A percentile compares a stretch with the other conserved stretches of the same genome.
These are phyloP conservation scores for Felis chaus DNA, from an alignment of 2,113 vertebrate species.

Conservation along the genomic window DNA sequence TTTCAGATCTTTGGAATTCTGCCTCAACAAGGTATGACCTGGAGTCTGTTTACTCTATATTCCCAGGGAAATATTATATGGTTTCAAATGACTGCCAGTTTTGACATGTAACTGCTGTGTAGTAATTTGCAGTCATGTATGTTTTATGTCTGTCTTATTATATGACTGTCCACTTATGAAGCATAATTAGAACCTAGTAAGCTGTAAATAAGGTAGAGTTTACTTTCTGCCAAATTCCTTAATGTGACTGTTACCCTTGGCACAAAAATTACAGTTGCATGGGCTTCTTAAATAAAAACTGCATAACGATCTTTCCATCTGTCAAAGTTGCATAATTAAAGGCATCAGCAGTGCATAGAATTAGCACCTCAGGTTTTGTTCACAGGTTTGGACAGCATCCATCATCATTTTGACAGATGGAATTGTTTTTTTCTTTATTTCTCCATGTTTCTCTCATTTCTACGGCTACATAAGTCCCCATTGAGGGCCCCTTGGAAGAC, in stretches of 20 bases:
- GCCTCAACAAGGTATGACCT: background rate
- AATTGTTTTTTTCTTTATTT: conserved; percentile 76
- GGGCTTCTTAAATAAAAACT: conserved; percentile 83
- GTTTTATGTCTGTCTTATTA: conserved; percentile 77
- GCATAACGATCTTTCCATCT: conserved; percentile 84
- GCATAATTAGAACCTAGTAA: conserved; percentile 80
- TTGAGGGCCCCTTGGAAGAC: background rate
- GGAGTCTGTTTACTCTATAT: background rate
- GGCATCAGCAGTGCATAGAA: conserved; percentile 71
- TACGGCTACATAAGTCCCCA: background rate
- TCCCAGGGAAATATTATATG: conserved; percentile 28
- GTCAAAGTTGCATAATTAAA: conserved; percentile 84
- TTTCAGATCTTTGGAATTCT: conserved; percentile 35
- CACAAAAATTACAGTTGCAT: conserved; percentile 72
- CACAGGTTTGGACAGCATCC: conserved; percentile 72
- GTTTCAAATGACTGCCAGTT: conserved; percentile 25
- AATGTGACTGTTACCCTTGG: conserved; percentile 79
- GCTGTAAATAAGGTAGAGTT: conserved; percentile 81
- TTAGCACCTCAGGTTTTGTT: conserved; percentile 79
- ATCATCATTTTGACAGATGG: conserved; percentile 78
- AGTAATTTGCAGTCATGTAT: conserved; percentile 57
- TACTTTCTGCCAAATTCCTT: conserved; percentile 83
- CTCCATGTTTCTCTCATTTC: conserved; percentile 69
- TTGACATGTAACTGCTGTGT: background rate
- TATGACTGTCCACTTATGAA: conserved; percentile 75